A percentile compares a stretch with the other conserved stretches of the same genome.
Evolutionary conservation across 1,140 invertebrate genomes (phyloP).

Genomic region (Rhyzopertha dominica): DNA sequence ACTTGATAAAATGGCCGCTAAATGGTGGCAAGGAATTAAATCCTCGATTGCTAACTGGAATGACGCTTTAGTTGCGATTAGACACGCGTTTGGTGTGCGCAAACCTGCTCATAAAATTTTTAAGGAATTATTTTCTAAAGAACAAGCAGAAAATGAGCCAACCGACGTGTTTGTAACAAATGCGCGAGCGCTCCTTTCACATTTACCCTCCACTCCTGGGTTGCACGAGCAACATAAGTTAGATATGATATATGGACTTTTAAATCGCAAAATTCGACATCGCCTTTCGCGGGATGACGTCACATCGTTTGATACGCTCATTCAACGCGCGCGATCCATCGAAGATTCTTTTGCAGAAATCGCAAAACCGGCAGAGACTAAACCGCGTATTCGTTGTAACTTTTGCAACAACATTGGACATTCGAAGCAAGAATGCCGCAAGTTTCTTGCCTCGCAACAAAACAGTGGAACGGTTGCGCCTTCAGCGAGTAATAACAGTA

Average conservation of each 20-base stretch:
- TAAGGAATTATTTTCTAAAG: background rate
- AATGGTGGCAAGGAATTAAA: slow-evolving; percentile 44
- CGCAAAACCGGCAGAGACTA: too few species aligned
- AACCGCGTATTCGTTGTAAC: background rate
- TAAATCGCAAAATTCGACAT: background rate
- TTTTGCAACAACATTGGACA: slow-evolving; percentile 2
- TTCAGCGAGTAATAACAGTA: background rate
- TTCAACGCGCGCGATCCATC: background rate
- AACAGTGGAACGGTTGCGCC: background rate
- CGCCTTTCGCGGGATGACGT: background rate
- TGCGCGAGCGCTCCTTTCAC: background rate
- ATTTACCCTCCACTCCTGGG: background rate
- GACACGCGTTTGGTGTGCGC: background rate
- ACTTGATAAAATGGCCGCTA: slow-evolving; percentile 42
- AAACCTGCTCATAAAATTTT: background rate
- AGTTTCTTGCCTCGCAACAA: too few species aligned
- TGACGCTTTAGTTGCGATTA: background rate
- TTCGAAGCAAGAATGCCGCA: background rate
- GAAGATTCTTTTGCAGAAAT: background rate
- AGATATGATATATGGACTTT: slow-evolving; percentile 3
- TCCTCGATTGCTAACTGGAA: background rate
- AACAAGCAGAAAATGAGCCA: background rate
- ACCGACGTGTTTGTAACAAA: background rate
- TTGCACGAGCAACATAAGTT: background rate
- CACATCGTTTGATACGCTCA: background rate